Base-by-base conservation (phyloP, 2,113 vertebrate genomes). In the Falco punctatus region DNA sequence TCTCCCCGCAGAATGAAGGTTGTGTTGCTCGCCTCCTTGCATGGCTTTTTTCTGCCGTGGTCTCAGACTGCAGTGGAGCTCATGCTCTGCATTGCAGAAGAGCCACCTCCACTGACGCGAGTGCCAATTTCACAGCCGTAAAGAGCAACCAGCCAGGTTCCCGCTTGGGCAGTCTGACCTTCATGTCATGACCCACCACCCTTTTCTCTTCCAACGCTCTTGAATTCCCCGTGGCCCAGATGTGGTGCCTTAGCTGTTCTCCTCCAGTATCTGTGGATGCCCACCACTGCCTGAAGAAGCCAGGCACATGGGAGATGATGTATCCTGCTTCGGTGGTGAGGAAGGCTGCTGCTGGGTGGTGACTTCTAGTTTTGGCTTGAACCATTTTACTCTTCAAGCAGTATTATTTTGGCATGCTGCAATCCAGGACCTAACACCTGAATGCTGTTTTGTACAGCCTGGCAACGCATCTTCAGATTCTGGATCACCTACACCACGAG, bases 221-320 rank as follows among this genome's bases (percentile, higher is more conserved):
- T 23, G 71, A 74, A 26, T 19, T 70, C 40, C 48, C 40, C 0
- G 1, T 22, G 54, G 32, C 17, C 49, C 57, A 65, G 38, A 38
- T 27, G 51, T 11, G 52, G 7, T n/a, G 49, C 27, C 51, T 54
- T 33, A 19, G 46, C 67, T 73, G 75, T 20, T 42, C 40, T 54
- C 38, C 59, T 70, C 57, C 72, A 54, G 57, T 20, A 18, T 18
- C 32, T 32, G 33, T 7, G 20, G 46, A 26, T 46, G 48, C 10
- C 88, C 62, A 57, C 22, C 2, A 0, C 13, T 64, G 27, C 32
- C 72, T 8, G 6, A 44, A 66, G 62, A 30, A 61, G 10, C 0
- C 5, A 24, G 22, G 9, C 20, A 62, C 10, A 5, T 0, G 13
- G 62, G 18, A 81, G 44, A 33, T 33, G 14, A 15, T 0, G 0